Percentiles rank a stretch among this genome's conserved stretches.
These are phyloP conservation scores for Rhagophthalmus giganteus DNA, from an alignment of 2,888 invertebrate species.

Conservation along the genomic window DNA sequence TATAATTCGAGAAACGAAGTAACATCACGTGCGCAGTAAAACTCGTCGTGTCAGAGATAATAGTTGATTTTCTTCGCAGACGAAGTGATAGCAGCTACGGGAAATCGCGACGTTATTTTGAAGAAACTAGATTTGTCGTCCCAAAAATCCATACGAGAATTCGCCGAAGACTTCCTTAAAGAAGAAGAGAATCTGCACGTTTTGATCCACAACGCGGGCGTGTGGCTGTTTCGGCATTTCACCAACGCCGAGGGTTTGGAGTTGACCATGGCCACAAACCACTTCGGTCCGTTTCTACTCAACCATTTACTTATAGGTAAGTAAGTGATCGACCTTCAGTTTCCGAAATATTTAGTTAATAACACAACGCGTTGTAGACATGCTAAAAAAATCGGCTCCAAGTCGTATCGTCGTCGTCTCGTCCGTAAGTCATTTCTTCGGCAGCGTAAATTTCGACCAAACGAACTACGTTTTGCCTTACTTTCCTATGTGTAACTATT, in stretches of 20 bases:
- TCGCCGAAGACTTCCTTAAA: constrained; percentile 78
- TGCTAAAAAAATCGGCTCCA: constrained; percentile 47
- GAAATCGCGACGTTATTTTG: constrained; percentile 71
- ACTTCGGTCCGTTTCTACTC: constrained; percentile 90
- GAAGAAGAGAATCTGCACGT: constrained; percentile 77
- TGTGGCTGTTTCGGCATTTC: constrained; percentile 69
- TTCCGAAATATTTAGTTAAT: neutral
- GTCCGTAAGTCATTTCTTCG: constrained; percentile 67
- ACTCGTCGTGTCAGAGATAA: neutral
- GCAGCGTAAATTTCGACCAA: constrained; percentile 72
- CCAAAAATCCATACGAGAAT: constrained; percentile 76
- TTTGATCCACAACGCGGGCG: constrained; percentile 87
- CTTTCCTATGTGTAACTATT: constrained; percentile 71
- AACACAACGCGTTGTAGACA: constrained; percentile 39
- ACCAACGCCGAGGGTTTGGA: constrained; percentile 82
- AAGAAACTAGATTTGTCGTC: constrained; percentile 79
- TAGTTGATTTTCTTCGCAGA: constrained; percentile 58
- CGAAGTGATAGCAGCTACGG: constrained; percentile 69
- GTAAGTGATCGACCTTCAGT: too few relatives aligned
- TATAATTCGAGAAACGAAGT: too few relatives aligned
- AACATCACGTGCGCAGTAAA: too few relatives aligned
- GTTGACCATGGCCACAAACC: constrained; percentile 89
- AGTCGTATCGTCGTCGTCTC: constrained; percentile 38
- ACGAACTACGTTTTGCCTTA: constrained; percentile 69
- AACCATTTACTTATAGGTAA: constrained; percentile 82